Evolutionary conservation across 1,140 invertebrate species (phyloP).

Genomic region (Nasonia vitripennis): DNA sequence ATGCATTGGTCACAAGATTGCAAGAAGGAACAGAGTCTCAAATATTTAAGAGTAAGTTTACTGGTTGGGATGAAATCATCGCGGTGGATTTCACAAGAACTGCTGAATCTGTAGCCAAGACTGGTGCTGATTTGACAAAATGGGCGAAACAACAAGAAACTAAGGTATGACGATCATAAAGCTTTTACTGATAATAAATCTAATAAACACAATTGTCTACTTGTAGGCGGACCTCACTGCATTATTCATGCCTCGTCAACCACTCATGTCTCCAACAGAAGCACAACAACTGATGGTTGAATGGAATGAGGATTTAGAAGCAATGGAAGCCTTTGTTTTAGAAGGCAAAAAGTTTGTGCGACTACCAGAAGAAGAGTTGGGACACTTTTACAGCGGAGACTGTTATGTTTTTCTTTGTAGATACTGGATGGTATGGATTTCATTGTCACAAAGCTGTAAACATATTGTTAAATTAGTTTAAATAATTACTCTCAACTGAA

Average conservation of each 20-base stretch:
- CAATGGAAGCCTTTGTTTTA: constrained; percentile 98
- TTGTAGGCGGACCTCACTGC: constrained; percentile 90
- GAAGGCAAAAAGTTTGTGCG: constrained; percentile 98
- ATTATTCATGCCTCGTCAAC: constrained; percentile 95
- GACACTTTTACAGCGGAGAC: constrained; percentile 94
- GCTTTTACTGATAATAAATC: constrained; percentile 34
- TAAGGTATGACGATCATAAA: constrained; percentile 75
- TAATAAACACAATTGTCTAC: constrained; percentile 28
- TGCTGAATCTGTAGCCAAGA: constrained; percentile 96
- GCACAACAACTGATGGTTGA: constrained; percentile 94
- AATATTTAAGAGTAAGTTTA: constrained; percentile 98
- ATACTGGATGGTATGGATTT: constrained; percentile 86
- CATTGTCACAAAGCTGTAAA: constrained; percentile 56
- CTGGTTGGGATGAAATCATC: constrained; percentile 99
- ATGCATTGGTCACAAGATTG: constrained; percentile 92
- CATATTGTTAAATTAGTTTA: constrained; percentile 7
- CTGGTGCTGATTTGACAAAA: constrained; percentile 95
- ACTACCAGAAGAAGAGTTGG: constrained; percentile 95
- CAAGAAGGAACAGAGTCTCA: constrained; percentile 90
- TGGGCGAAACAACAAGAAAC: constrained; percentile 95
- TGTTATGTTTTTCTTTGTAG: constrained; percentile 99
- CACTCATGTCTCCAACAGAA: constrained; percentile 89
- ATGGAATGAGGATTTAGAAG: constrained; percentile 97
- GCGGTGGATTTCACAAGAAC: constrained; percentile 99
- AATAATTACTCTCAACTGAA: constrained; percentile 20